Percentiles rank a stretch among this genome's conserved stretches.
Conservation (phyloP, 2,888 invertebrate genomes). For the Rhagophthalmus giganteus region DNA sequence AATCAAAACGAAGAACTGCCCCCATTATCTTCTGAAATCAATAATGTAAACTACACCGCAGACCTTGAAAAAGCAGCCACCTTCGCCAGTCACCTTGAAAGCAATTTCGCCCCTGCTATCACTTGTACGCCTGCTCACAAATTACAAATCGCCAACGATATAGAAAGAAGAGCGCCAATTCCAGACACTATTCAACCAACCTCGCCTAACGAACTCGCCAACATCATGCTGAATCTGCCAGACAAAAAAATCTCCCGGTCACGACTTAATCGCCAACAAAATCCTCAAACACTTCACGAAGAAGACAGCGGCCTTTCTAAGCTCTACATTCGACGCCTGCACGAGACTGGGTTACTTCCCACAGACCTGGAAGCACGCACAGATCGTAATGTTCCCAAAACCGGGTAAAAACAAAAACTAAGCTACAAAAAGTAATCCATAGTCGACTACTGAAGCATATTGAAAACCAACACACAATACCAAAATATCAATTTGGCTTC, state of each 20-base stretch:
- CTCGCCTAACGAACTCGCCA: neutral
- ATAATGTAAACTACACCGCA: constrained; percentile 3
- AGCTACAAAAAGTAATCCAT: constrained; percentile 2
- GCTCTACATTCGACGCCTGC: neutral
- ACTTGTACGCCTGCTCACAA: too few species aligned
- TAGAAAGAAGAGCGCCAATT: constrained; percentile 1
- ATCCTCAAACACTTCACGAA: constrained; percentile 4
- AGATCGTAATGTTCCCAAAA: constrained; percentile 1
- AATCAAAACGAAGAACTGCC: too few species aligned
- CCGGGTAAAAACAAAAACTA: constrained; percentile 3
- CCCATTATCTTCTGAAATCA: too few species aligned
- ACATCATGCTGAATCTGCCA: constrained; percentile 2
- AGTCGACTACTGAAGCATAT: constrained; percentile 4
- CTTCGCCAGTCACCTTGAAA: neutral
- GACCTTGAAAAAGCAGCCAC: constrained; percentile 6
- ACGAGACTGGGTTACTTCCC: neutral
- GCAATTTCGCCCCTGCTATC: neutral
- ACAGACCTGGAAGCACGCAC: constrained; percentile 2
- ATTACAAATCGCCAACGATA: constrained; percentile 4
- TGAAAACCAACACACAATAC: constrained; percentile 1
- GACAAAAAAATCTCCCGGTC: constrained; percentile 6
- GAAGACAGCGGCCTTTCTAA: neutral
- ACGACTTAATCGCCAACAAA: constrained; percentile 2
- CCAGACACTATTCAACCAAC: constrained; percentile 4
- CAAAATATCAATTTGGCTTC: constrained; percentile 7